Conservation (phyloP, 2,888 invertebrate genomes). For the Drepanosiphum platanoidis region DNA sequence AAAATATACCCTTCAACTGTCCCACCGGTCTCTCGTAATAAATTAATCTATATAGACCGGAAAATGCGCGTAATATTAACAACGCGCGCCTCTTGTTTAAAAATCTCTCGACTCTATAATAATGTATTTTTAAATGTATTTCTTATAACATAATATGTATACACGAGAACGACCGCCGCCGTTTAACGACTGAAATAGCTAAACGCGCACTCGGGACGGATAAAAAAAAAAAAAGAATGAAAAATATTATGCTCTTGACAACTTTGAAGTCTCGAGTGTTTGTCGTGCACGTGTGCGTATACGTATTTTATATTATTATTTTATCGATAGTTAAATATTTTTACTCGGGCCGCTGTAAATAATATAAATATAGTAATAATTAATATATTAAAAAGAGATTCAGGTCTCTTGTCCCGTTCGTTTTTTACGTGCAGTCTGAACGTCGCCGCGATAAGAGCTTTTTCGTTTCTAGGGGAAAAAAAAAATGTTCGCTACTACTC, state of each 20-base stretch:
- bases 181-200: constrained; percentile 12
- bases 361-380: neutral
- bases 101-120: constrained; percentile 21
- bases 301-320: neutral
- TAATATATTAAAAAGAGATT: no score
- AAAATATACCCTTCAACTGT: constrained; percentile 16
- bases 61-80: constrained; percentile 23
- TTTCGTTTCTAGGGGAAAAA: no score
- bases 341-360: neutral
- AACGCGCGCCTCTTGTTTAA: constrained; percentile 30
- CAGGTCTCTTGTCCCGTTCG: neutral
- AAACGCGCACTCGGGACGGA: neutral
- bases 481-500: no score
- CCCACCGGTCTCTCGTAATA: neutral
- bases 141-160: no score
- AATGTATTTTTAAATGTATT: neutral
- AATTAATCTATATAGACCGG: constrained; percentile 37
- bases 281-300: neutral
- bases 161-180: neutral
- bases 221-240: no score
- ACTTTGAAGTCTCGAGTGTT: constrained; percentile 9
- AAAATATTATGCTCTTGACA: neutral
- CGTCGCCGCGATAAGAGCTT: neutral
- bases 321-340: neutral
- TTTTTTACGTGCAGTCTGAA: neutral